phyloP scores from a whole-genome alignment of 2,797 vertebrate species.

The Cyprinodon diabolis region DNA sequence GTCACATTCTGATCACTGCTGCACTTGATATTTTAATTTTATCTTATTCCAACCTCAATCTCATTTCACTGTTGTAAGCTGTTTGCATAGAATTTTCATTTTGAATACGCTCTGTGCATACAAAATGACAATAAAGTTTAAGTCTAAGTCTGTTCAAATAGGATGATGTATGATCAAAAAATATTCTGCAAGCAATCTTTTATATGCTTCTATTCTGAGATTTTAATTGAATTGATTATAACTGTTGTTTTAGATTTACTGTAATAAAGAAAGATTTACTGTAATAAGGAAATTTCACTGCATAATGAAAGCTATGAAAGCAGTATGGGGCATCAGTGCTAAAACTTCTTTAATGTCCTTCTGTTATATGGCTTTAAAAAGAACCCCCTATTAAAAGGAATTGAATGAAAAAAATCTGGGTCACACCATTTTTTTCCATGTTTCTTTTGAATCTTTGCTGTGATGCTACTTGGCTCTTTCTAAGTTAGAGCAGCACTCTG shows the following conservation, averaged over 20 bases:
- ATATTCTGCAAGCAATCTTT: neutral
- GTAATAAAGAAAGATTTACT: neutral
- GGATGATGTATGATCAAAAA: neutral
- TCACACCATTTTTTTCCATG: neutral
- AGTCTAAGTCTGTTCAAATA: neutral
- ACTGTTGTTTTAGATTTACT: neutral
- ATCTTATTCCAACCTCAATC: too few species aligned
- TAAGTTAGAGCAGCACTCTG: neutral
- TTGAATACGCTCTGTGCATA: too few species aligned
- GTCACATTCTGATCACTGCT: too few species aligned
- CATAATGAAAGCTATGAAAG: neutral
- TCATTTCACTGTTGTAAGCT: too few species aligned
- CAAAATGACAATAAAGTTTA: too few species aligned
- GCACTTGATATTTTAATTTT: too few species aligned
- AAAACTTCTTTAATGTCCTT: neutral
- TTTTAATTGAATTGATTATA: neutral
- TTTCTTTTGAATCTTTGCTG: conserved; percentile 2
- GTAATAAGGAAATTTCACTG: neutral
- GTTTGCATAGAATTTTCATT: too few species aligned
- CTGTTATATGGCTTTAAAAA: neutral
- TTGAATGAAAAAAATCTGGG: conserved; percentile 1
- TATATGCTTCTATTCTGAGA: neutral
- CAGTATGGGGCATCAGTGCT: neutral
- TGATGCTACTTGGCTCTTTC: neutral
- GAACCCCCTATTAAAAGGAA: neutral